Percentiles rank a stretch among this genome's conserved stretches.
Conservation (phyloP, 2,113 vertebrate species). For the Poeciliopsis retropinna region DNA sequence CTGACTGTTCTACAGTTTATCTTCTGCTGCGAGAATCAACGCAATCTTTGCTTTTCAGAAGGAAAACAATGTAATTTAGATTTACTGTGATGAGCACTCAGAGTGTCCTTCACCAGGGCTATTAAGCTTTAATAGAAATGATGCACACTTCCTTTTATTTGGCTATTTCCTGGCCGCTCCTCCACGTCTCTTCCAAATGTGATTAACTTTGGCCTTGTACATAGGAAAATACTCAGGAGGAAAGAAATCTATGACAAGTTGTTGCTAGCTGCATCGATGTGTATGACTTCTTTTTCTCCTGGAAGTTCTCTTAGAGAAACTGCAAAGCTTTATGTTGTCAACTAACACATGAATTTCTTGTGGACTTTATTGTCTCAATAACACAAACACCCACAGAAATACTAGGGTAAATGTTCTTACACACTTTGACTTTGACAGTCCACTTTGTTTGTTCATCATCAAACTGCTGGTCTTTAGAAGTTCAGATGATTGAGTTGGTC, state of each 20-base stretch:
- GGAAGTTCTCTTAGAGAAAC: neutral
- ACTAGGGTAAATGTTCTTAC: too few relatives aligned
- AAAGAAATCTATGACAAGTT: neutral
- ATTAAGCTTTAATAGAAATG: conserved; percentile 1
- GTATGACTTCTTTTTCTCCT: neutral
- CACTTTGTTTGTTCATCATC: too few relatives aligned
- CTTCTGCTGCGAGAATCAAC: neutral
- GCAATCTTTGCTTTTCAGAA: neutral
- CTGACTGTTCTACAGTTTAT: neutral
- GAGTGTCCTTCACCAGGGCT: neutral
- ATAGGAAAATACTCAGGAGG: neutral
- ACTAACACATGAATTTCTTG: neutral
- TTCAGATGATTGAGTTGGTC: too few relatives aligned
- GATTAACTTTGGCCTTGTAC: neutral
- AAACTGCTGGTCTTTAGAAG: too few relatives aligned
- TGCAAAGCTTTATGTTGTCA: neutral
- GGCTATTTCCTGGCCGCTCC: neutral
- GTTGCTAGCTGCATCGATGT: neutral
- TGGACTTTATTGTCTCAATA: too few relatives aligned
- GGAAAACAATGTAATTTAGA: neutral
- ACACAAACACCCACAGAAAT: too few relatives aligned
- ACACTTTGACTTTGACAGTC: too few relatives aligned
- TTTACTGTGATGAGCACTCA: neutral
- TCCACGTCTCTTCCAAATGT: neutral
- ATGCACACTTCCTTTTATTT: neutral